Conservation (phyloP, 2,113 vertebrate species). For the Eurystomus gularis region DNA sequence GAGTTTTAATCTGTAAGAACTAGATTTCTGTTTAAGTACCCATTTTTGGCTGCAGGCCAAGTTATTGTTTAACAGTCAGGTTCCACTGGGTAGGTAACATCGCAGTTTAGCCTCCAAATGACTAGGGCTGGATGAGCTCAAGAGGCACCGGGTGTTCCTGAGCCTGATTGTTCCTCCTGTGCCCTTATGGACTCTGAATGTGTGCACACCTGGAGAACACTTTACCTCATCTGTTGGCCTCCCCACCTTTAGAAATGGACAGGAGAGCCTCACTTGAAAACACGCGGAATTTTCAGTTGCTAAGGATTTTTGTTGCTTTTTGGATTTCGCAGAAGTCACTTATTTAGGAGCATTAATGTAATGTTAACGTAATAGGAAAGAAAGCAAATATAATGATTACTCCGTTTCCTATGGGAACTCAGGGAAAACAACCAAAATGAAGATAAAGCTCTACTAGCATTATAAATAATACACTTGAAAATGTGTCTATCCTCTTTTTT, state of each 20-base stretch:
- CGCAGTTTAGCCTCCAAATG: background rate
- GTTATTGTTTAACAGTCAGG: background rate
- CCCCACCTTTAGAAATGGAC: background rate
- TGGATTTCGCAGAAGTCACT: background rate
- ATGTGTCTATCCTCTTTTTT: background rate
- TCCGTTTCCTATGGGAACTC: background rate
- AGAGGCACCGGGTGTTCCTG: background rate
- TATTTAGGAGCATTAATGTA: background rate
- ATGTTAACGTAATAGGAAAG: background rate
- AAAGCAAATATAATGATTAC: background rate
- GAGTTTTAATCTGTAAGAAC: background rate
- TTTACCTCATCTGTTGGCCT: background rate
- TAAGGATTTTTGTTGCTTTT: background rate
- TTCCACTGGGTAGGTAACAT: background rate
- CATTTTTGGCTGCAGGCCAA: background rate
- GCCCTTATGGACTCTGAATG: accelerated
- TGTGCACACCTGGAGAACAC: background rate
- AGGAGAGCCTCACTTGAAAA: background rate
- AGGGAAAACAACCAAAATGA: background rate
- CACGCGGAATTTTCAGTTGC: background rate
- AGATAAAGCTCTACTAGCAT: background rate
- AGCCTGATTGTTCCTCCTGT: accelerated
- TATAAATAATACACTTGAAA: background rate
- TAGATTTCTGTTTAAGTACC: background rate
- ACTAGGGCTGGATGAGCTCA: background rate